Base-by-base conservation (phyloP, 2,888 invertebrate genomes). In the Cylindroiulus punctatus region DNA sequence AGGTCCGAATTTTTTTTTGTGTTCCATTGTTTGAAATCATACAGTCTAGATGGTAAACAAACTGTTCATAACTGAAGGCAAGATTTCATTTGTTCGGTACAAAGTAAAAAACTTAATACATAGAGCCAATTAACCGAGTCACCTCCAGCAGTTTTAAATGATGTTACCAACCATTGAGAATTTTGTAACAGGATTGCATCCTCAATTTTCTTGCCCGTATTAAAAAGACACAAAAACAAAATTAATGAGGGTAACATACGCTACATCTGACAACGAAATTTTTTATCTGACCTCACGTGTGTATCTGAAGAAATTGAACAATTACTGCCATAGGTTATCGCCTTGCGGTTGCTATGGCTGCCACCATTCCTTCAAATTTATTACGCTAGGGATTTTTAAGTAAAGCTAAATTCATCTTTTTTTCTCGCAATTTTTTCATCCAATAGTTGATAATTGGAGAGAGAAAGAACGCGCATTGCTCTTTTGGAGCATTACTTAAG, bases 341-440 rank as follows among this genome's bases (percentile, higher is more conserved):
- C 57, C 8, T 57, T 22, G 57, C 26, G 65, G 65, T 65, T 65
- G 22, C 65, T 26, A 65, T 65, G 65, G 26, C 14, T 65, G 22
- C 65, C 26, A 65, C 26, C n/a, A 65, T 65, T 65, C 12, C 10
- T 26, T 10, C 65, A 65, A 8, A 26, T 65, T 65, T 26, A 8
- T 65, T 65, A 65, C 65, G 26, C 65, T 65, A 10, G 65, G 65
- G 65, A 65, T 65, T 65, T 65, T 65, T 65, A 26, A 12, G 65
- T 12, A 65, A 65, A 65, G 65, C 65, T 2, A 65, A 65, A 65
- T 12, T 65, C 26, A 65, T 65, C 26, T n/a, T 52, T 65, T 65
- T 65, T 26, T 0, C 8, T 26, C 65, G 65, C 26, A 65, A 26
- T 65, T 65, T 65, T 65, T 65, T 52, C 26, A 65, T 65, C 26